These are phyloP conservation scores for Dermochelys coriacea DNA, from an alignment of 2,797 vertebrate species.

Conservation along the genomic window DNA sequence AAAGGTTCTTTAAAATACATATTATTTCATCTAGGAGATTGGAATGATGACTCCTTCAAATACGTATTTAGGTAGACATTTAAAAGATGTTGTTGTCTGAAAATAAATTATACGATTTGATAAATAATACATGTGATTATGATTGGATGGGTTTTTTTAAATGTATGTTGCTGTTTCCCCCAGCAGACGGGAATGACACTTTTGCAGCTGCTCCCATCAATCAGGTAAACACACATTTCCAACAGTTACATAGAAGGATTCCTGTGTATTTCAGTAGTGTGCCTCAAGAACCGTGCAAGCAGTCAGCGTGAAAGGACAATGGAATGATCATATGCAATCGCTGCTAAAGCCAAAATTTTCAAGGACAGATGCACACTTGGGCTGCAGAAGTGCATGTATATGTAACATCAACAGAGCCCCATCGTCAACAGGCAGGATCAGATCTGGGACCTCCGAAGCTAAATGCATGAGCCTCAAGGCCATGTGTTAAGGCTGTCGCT, in stretches of 20 bases:
- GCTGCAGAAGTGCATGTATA: background rate
- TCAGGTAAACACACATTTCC: background rate
- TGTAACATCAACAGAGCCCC: too few relatives aligned
- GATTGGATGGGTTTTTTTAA: background rate
- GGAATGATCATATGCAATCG: accelerated
- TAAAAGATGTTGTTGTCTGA: background rate
- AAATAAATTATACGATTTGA: background rate
- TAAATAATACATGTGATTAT: background rate
- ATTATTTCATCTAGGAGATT: background rate
- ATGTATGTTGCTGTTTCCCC: background rate
- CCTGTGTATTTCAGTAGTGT: accelerated
- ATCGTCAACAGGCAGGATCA: too few relatives aligned
- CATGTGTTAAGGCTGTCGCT: too few relatives aligned
- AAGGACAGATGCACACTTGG: background rate
- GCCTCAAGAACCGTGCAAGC: accelerated
- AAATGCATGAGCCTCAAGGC: too few relatives aligned
- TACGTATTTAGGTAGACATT: background rate
- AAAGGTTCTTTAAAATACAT: background rate
- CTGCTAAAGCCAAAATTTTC: accelerated
- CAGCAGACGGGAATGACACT: background rate
- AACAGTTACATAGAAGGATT: background rate
- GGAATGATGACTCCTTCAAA: background rate
- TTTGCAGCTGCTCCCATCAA: background rate
- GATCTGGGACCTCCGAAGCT: too few relatives aligned
- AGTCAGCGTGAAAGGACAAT: background rate